These are phyloP conservation scores for Megalurothrips usitatus DNA, from an alignment of 2,888 invertebrate genomes.

Conservation along the genomic window DNA sequence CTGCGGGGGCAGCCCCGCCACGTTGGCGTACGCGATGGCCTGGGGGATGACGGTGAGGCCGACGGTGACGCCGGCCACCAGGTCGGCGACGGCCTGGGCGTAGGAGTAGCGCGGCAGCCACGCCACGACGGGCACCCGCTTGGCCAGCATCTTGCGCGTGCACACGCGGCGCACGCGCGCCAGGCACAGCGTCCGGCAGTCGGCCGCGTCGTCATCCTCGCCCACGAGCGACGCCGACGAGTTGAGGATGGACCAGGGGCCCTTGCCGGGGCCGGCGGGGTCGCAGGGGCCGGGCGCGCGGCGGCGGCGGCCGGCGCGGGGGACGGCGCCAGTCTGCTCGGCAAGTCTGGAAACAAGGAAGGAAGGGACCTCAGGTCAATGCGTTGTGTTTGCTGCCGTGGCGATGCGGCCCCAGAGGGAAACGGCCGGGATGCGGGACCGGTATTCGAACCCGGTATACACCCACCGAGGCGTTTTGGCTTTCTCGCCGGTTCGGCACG, in stretches of 20 bases:
- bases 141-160: slow-evolving; percentile 42
- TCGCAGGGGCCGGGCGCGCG: background rate
- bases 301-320: background rate
- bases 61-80: slow-evolving; percentile 71
- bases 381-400: background rate
- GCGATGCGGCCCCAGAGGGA: no score
- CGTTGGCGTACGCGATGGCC: slow-evolving; percentile 68
- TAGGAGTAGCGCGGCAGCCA: slow-evolving; percentile 58
- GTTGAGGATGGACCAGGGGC: background rate
- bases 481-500: no score
- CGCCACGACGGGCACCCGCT: slow-evolving; percentile 53
- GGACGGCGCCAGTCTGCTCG: background rate
- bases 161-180: slow-evolving; percentile 36
- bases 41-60: slow-evolving; percentile 75
- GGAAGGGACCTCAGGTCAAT: background rate
- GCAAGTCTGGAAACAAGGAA: background rate
- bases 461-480: no score
- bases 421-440: no score
- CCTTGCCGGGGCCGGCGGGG: background rate
- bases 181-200: background rate
- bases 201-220: background rate
- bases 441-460: background rate
- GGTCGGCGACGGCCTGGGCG: slow-evolving; percentile 57
- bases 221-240: background rate
- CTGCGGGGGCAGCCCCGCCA: slow-evolving; percentile 69